Percentiles rank a stretch among this genome's conserved stretches.
phyloP scores from a whole-genome alignment of 2,797 vertebrate genomes.

The Rhinella marina region DNA sequence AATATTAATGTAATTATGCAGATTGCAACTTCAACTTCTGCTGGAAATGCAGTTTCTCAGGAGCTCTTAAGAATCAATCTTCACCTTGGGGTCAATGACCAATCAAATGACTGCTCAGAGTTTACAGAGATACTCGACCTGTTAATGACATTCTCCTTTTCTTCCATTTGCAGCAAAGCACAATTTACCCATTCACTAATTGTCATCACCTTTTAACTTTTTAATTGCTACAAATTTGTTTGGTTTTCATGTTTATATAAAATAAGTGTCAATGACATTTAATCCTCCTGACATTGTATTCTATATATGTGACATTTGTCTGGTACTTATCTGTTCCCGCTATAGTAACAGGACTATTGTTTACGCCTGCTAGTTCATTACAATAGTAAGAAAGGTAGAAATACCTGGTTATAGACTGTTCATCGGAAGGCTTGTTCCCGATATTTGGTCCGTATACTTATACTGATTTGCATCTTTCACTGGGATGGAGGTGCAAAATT shows the following conservation, averaged over 20 bases:
- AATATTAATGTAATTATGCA: conserved; percentile 47
- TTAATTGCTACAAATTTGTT: conserved; percentile 8
- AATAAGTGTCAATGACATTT: conserved; percentile 1
- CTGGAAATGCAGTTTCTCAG: conserved; percentile 21
- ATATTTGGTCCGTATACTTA: too few relatives aligned
- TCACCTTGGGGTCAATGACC: conserved; percentile 36
- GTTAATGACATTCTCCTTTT: conserved; percentile 16
- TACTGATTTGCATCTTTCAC: too few relatives aligned
- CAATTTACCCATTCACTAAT: background rate
- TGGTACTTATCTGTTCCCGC: background rate
- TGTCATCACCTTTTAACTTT: background rate
- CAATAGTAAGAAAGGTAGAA: background rate
- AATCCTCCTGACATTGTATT: background rate
- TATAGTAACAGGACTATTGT: background rate
- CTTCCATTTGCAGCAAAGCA: background rate
- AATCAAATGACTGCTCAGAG: conserved; percentile 19
- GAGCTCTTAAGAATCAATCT: conserved; percentile 41
- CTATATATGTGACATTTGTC: background rate
- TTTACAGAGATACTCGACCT: background rate
- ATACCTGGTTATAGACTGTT: too few relatives aligned
- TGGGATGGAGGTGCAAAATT: too few relatives aligned
- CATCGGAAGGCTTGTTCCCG: too few relatives aligned
- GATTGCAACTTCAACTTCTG: conserved; percentile 8
- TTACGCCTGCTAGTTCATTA: background rate
- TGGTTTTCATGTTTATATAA: background rate